Base-by-base conservation (phyloP, 1,140 invertebrate genomes). In the Drosophila lacertosa region DNA sequence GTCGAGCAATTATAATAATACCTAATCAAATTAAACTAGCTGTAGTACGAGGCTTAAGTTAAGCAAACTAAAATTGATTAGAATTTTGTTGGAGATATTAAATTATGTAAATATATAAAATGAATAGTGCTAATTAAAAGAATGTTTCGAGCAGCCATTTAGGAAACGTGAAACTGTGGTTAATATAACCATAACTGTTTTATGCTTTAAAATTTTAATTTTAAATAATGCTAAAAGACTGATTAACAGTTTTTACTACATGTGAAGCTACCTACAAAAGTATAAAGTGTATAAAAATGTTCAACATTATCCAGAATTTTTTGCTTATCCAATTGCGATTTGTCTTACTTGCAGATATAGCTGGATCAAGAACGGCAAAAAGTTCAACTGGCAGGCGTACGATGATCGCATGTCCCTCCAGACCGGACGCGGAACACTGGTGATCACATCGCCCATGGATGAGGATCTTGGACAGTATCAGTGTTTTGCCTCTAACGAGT, bases 381-480 rank as follows among this genome's bases (percentile, higher is more conserved):
- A 95, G 10, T 99, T 96, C 92, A 94, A 97, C 74, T 98, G 96
- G 93, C 95, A 96, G 89, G 94, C 96, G 1, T 98, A 98, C 90
- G 97, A 98, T 89, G 96, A 98, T 74, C 94, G 98, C 71, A 98
- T 99, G 90, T 96, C 96, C 1, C 97, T 98, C 89, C 97, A 98
- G 76, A 95, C 97, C 0, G 97, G 97, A 1, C 93, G 97, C 72
- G 98, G 98, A 57, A 98, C 98, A 0, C 92, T 99, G 9, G 96
- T 98, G 4, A 96, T 99, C 55, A 95, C 96, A 33, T 94, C 94
- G 69, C 98, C 98, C 0, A 93, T 95, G 54, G 96, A 98, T 78
- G 98, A 98, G 89, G 98, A 99, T 92, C 93, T 98, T 24, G 97
- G 98, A 26, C 96, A 99, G 76, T 99, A 99, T 92, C 98, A 99